Conservation (phyloP, 2,888 invertebrate genomes). For the Noctua pronuba region DNA sequence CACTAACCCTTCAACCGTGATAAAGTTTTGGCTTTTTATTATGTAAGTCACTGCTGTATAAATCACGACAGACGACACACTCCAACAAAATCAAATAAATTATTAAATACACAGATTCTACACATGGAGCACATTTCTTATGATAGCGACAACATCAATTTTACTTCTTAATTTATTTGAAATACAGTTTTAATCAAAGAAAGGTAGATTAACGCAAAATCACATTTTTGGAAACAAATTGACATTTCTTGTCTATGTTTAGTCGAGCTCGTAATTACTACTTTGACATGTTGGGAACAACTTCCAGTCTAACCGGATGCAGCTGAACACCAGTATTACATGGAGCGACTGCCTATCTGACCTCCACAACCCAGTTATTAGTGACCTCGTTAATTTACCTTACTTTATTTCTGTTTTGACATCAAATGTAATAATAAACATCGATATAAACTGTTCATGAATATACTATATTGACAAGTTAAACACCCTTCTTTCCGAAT, state of each 20-base stretch:
- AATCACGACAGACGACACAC: neutral
- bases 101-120: conserved; percentile 18
- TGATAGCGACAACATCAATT: conserved; percentile 27
- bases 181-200: neutral
- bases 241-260: neutral
- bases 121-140: conserved; percentile 24
- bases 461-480: conserved; percentile 20
- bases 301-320: neutral
- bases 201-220: neutral
- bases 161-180: neutral
- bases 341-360: neutral
- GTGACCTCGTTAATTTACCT: neutral
- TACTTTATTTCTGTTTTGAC: neutral
- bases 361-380: neutral
- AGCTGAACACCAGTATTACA: neutral
- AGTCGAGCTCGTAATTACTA: neutral
- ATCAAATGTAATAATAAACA: conserved; percentile 1
- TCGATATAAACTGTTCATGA: conserved; percentile 1
- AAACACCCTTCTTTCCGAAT: conserved; percentile 15
- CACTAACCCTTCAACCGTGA: too few species aligned
- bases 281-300: neutral
- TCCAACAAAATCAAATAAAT: conserved; percentile 18
- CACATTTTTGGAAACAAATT: neutral
- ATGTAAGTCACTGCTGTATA: neutral
- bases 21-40: too few species aligned